Evolutionary conservation across 2,113 vertebrate genomes (phyloP).

Genomic region (Ailurus styani): DNA sequence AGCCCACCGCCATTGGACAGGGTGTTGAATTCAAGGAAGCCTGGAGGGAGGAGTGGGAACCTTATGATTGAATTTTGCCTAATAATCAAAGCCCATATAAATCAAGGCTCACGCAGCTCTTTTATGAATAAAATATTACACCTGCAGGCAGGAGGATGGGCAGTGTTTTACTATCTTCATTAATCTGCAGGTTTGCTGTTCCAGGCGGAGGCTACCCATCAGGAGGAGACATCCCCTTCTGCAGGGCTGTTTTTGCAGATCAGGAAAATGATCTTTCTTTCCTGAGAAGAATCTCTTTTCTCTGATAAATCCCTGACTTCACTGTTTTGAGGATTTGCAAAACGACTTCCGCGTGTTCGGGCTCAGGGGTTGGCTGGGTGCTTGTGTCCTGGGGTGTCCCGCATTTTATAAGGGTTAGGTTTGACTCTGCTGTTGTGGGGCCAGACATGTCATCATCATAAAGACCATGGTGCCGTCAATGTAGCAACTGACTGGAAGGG

Average conservation of each 20-base stretch:
- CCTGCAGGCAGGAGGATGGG: background rate
- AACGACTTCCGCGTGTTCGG: background rate
- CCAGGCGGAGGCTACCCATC: background rate
- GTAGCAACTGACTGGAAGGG: background rate
- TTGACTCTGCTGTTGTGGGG: rapidly evolving
- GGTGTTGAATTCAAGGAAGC: background rate
- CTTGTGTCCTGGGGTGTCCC: rapidly evolving
- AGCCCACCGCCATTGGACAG: too few relatives aligned
- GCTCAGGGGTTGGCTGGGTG: background rate
- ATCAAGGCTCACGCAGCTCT: background rate
- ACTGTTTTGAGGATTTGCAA: background rate
- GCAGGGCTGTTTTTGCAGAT: background rate
- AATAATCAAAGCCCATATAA: background rate
- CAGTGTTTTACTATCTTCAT: background rate
- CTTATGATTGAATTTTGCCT: background rate
- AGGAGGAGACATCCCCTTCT: background rate
- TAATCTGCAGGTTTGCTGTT: background rate
- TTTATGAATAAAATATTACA: background rate
- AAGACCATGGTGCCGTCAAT: rapidly evolving
- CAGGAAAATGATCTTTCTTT: background rate
- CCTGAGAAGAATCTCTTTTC: background rate
- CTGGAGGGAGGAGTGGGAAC: background rate
- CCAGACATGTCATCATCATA: rapidly evolving
- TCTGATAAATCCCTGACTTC: background rate
- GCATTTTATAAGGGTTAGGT: background rate